Evolutionary conservation across 2,888 invertebrate species (phyloP).

Genomic region (Marronus borbonicus): DNA sequence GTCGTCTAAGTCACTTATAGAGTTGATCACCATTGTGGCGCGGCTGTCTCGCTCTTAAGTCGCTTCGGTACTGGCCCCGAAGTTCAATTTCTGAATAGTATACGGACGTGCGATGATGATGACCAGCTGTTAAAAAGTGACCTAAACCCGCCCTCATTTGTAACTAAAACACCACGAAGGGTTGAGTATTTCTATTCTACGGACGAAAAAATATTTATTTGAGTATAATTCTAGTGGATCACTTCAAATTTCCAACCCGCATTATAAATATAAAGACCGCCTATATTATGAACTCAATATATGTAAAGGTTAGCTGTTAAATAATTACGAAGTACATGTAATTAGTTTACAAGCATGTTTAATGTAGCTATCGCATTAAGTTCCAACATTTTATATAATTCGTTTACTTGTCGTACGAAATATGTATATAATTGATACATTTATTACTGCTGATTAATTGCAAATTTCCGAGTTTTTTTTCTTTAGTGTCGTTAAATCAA

Average conservation of each 20-base stretch:
- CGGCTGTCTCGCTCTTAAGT: conserved; percentile 52
- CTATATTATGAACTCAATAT: neutral
- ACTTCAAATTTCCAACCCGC: neutral
- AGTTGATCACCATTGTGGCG: conserved; percentile 53
- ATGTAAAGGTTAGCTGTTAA: too few species aligned
- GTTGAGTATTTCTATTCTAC: conserved; percentile 26
- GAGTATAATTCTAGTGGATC: neutral
- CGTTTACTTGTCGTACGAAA: too few species aligned
- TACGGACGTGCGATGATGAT: conserved; percentile 40
- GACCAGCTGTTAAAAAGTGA: conserved; percentile 48
- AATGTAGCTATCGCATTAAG: too few species aligned
- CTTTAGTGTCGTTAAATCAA: too few species aligned
- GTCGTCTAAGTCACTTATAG: conserved; percentile 48
- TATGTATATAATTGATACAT: too few species aligned
- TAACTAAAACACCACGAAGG: conserved; percentile 46
- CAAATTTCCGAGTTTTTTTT: too few species aligned
- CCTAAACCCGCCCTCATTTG: conserved; percentile 43
- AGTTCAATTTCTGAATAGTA: conserved; percentile 44
- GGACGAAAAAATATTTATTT: conserved; percentile 7
- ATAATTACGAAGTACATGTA: too few species aligned
- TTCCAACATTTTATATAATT: too few species aligned
- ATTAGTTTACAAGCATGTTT: too few species aligned
- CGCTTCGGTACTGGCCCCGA: conserved; percentile 48
- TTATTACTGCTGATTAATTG: too few species aligned
- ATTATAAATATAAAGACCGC: neutral